A percentile compares a stretch with the other conserved stretches of the same genome.
Evolutionary conservation across 2,797 vertebrate genomes (phyloP).

Genomic region (Argya squamiceps): DNA sequence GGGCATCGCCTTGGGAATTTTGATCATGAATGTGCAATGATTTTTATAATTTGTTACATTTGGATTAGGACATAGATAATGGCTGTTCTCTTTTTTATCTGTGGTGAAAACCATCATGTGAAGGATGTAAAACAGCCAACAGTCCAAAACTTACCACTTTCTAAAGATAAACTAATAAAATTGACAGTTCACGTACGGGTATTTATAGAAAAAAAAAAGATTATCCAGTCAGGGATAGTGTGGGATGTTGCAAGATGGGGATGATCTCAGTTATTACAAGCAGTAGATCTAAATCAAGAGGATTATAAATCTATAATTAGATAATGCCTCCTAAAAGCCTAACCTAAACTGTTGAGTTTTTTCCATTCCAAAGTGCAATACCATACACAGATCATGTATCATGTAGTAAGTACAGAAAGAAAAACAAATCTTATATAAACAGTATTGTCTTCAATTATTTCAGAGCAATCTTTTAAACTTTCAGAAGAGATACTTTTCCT

Average conservation of each 20-base stretch:
- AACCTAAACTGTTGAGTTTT: slow-evolving; percentile 39
- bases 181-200: background rate
- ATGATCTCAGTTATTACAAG: slow-evolving; percentile 12
- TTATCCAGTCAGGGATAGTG: background rate
- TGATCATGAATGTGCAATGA: background rate
- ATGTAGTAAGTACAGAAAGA: background rate
- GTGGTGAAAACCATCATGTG: background rate
- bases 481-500: background rate
- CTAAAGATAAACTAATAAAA: background rate
- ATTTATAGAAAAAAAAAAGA: background rate
- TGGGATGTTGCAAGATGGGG: background rate
- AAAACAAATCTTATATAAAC: background rate
- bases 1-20: background rate
- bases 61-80: background rate
- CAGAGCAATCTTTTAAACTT: background rate
- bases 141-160: background rate
- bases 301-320: slow-evolving; percentile 47
- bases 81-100: background rate
- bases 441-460: background rate
- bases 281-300: background rate
- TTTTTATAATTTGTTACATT: background rate
- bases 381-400: background rate
- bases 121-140: background rate
- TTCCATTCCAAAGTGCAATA: slow-evolving; percentile 36
- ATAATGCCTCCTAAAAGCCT: slow-evolving; percentile 44